Conservation (phyloP, 2,113 vertebrate species). For the human (Homo sapiens) region GRCh38 chr17:30469001-30469500, state of each 20-base stretch:
- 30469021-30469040: conserved; percentile 1
- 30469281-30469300: background rate
- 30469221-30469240: background rate
- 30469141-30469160: background rate
- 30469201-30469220: background rate
- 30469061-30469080: background rate
- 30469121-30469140: background rate
- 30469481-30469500: background rate
- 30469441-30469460: background rate
- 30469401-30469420: conserved; percentile 13
- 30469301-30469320: background rate
- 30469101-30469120: background rate
- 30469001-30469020: conserved; percentile 7
- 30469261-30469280: background rate
- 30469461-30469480: background rate
- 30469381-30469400: background rate
- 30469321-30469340: background rate
- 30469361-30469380: background rate
- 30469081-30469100: background rate
- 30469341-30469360: conserved; percentile 17
- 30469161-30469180: background rate
- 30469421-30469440: background rate
- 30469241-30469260: background rate
- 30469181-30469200: background rate
- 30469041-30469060: background rate